Evolutionary conservation across 2,888 invertebrate species (phyloP).

Genomic region (Dicyrtoma fusca): DNA sequence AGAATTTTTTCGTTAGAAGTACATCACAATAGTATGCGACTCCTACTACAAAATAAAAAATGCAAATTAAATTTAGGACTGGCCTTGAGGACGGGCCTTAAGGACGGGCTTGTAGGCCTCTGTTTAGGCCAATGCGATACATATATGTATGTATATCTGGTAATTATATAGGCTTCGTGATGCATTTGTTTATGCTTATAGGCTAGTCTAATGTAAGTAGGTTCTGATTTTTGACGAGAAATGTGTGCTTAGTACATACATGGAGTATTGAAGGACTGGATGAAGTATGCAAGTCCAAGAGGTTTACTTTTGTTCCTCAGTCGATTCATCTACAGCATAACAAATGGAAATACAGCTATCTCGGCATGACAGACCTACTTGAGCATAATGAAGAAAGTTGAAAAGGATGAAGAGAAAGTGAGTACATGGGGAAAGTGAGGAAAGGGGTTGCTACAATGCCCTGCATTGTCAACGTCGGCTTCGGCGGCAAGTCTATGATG

Average conservation of each 20-base stretch:
- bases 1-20: too few relatives aligned
- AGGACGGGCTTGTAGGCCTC: too few relatives aligned
- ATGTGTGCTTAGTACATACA: background rate
- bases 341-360: background rate
- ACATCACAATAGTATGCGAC: too few relatives aligned
- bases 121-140: too few relatives aligned
- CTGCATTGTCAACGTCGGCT: too few relatives aligned
- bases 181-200: too few relatives aligned
- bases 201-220: too few relatives aligned
- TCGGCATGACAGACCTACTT: background rate
- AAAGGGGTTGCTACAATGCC: background rate
- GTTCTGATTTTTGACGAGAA: background rate
- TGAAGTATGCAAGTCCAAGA: background rate
- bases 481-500: constrained; percentile 9
- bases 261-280: background rate
- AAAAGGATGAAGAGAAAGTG: constrained; percentile 1
- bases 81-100: too few relatives aligned
- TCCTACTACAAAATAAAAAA: too few relatives aligned
- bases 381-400: constrained; percentile 31
- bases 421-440: background rate
- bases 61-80: too few relatives aligned
- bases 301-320: background rate
- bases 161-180: too few relatives aligned
- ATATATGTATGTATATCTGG: too few relatives aligned
- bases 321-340: background rate